Conservation (phyloP, 2,888 invertebrate species). For the Platycnemis pennipes region DNA sequence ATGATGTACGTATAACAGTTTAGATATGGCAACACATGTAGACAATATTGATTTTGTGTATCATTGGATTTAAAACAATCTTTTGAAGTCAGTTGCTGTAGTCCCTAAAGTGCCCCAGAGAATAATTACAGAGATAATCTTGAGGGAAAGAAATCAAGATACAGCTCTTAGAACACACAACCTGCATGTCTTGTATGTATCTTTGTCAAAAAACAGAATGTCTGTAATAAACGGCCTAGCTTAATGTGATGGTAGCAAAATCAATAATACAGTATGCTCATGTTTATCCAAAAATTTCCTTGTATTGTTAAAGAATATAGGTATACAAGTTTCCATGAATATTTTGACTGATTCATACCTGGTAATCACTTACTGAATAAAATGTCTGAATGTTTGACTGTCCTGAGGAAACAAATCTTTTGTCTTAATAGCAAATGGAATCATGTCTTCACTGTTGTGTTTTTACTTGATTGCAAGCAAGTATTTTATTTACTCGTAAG, state of each 20-base stretch:
- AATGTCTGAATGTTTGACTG: conserved; percentile 8
- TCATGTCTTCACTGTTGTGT: neutral
- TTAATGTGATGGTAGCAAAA: conserved; percentile 65
- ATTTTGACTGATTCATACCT: conserved; percentile 25
- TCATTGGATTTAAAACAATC: conserved; percentile 46
- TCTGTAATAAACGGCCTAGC: conserved; percentile 67
- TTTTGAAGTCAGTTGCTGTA: conserved; percentile 57
- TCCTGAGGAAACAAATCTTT: conserved; percentile 22
- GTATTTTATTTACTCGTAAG: neutral
- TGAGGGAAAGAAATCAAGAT: conserved; percentile 29
- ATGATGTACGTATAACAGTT: neutral
- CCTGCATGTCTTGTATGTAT: conserved; percentile 63
- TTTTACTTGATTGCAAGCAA: neutral
- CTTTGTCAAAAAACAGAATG: conserved; percentile 50
- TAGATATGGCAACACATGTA: conserved; percentile 30
- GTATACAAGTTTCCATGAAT: conserved; percentile 52
- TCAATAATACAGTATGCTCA: conserved; percentile 61
- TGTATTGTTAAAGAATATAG: conserved; percentile 40
- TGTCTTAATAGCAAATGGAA: neutral
- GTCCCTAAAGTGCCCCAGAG: conserved; percentile 48
- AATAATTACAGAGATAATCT: conserved; percentile 41
- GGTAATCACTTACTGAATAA: conserved; percentile 25
- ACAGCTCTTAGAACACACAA: conserved; percentile 36
- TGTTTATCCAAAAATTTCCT: conserved; percentile 58
- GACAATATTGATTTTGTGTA: conserved; percentile 45